These are phyloP conservation scores for Esox lucius DNA, from an alignment of 2,797 vertebrate genomes.

Conservation along the genomic window DNA sequence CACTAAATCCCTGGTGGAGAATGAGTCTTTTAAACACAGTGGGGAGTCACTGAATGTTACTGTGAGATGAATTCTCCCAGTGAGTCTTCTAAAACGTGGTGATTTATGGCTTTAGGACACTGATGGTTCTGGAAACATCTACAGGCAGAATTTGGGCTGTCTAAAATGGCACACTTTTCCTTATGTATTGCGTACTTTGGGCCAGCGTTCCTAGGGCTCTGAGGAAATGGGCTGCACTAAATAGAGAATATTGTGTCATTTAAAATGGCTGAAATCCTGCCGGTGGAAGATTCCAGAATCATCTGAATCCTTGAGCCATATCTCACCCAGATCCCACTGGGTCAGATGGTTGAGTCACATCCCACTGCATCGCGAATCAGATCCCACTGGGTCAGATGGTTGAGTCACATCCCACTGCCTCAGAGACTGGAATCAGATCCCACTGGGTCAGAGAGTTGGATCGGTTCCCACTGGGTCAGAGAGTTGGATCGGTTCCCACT, in stretches of 20 bases:
- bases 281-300: too few relatives aligned
- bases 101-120: constrained; percentile 21
- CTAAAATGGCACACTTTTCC: neutral
- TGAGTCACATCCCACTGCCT: too few relatives aligned
- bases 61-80: constrained; percentile 12
- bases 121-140: neutral
- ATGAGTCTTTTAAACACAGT: constrained; percentile 23
- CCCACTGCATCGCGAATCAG: too few relatives aligned
- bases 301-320: too few relatives aligned
- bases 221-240: neutral
- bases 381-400: too few relatives aligned
- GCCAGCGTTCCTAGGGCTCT: neutral
- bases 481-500: neutral
- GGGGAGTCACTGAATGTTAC: constrained; percentile 15
- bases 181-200: neutral
- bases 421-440: too few relatives aligned
- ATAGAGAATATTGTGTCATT: neutral
- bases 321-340: too few relatives aligned
- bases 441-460: too few relatives aligned
- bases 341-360: too few relatives aligned
- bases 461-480: neutral
- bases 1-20: neutral
- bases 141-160: neutral
- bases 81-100: constrained; percentile 23
- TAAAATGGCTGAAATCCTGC: neutral